Conservation (phyloP, 2,797 vertebrate species). For the Microctenopoma stevenorrisi region DNA sequence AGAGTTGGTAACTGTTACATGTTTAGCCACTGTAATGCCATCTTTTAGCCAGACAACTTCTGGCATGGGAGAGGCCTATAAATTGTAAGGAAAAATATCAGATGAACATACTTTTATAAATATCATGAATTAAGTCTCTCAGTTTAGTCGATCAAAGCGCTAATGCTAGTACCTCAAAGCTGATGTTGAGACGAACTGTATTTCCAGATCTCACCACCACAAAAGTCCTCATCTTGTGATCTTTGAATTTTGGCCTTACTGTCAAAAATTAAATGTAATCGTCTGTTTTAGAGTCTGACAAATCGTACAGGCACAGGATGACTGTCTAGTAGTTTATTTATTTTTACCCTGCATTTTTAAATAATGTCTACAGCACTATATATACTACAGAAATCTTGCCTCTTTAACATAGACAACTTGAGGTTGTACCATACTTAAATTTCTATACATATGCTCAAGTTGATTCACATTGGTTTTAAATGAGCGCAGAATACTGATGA, state of each 20-base stretch:
- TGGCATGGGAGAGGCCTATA: slow-evolving; percentile 88
- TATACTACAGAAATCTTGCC: no score
- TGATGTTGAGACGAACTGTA: slow-evolving; percentile 82
- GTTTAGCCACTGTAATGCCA: slow-evolving; percentile 78
- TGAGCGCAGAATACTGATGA: no score
- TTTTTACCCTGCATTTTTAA: background rate
- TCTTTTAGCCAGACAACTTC: slow-evolving; percentile 90
- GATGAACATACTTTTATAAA: background rate
- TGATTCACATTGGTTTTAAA: no score
- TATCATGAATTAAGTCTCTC: background rate
- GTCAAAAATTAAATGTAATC: slow-evolving; percentile 26
- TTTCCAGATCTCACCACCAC: slow-evolving; percentile 86
- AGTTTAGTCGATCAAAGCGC: background rate
- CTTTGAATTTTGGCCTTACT: slow-evolving; percentile 88
- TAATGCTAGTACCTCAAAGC: slow-evolving; percentile 85
- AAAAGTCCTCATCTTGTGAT: slow-evolving; percentile 81
- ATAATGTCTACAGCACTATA: background rate
- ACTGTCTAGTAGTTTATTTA: background rate
- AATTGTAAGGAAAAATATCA: background rate
- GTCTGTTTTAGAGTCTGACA: background rate
- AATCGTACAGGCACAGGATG: background rate
- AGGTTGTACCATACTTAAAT: no score
- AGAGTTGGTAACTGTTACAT: slow-evolving; percentile 79
- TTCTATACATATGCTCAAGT: no score
- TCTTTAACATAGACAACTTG: no score